Evolutionary conservation across 2,113 vertebrate genomes (phyloP), one percentile per base, ranked within the genome.

Genomic region (Erythrocercus mccallii): DNA sequence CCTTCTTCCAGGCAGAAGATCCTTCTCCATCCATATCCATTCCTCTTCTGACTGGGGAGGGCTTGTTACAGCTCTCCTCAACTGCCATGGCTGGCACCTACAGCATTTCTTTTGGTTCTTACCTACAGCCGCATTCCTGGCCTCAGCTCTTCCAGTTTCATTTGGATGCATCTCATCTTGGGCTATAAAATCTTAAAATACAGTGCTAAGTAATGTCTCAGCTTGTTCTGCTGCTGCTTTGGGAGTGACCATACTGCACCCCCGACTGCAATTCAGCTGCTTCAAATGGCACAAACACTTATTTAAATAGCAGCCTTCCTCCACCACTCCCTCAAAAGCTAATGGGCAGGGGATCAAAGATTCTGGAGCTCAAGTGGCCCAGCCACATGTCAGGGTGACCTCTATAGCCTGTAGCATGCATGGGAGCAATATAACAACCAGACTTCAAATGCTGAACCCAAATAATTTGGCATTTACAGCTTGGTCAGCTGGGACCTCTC

Each of bases 321-420:
- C 79, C 51, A 80, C 84, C 82, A 92, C 93, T 96, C 94, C 92
- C 88, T 95, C 69, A 70, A 62, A 94, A 88, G 94, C 74, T 54
- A 82, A 24, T 82, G 68, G 93, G 60, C 82, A 66, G 82, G 45
- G 45, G 33, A 96, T 88, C 82, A 90, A 95, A 92, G 79, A 83
- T 88, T 58, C 62, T 80, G 3, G 23, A 90, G 81, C 58, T 85
- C 62, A 90, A 0, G 31, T 93, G 86, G 58, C 86, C 82, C 71
- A 66, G 83, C 48, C 42, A 66, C 51, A 77, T 3, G 1, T 50
- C 79, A 70, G 62, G 37, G n/a, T 88, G 90, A 74, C 82, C 82
- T 95, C 82, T 27, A 23, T 31, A 73, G 88, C 74, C 62, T 77
- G 22, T 25, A 82, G 50, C 71, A 71, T 8, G 6, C 12, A 7